Evolutionary conservation across 2,888 invertebrate species (phyloP).

Genomic region (Polyommatus icarus): DNA sequence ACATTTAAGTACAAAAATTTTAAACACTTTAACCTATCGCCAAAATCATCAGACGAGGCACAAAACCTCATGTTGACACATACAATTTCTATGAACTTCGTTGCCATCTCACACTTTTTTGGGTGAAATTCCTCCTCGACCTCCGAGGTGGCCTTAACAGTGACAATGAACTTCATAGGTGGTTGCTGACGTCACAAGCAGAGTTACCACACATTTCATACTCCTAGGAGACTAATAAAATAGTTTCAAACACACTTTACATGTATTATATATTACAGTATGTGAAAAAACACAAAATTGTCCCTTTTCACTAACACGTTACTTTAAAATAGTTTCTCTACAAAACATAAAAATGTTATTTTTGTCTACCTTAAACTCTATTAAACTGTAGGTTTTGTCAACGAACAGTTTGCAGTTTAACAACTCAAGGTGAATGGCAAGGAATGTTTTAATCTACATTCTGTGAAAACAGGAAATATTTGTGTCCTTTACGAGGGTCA

Average conservation of each 20-base stretch:
- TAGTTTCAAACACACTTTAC: not conserved
- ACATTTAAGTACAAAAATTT: too few species aligned
- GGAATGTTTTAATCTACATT: conserved; percentile 9
- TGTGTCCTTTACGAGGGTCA: not conserved
- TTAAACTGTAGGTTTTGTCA: not conserved
- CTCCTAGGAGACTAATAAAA: not conserved
- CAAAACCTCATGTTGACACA: not conserved
- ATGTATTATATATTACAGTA: not conserved
- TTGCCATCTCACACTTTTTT: not conserved
- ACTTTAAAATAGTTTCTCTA: not conserved
- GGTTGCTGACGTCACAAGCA: not conserved
- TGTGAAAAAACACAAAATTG: not conserved
- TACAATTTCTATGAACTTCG: not conserved
- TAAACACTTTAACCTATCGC: too few species aligned
- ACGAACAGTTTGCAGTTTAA: not conserved
- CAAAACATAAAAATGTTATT: not conserved
- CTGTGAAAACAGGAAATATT: conserved; percentile 23
- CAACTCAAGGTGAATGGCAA: conserved; percentile 13
- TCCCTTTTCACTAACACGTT: not conserved
- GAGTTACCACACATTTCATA: not conserved
- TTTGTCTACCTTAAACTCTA: not conserved
- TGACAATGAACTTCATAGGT: not conserved
- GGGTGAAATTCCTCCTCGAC: not conserved
- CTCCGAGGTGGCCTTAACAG: not conserved
- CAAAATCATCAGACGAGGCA: too few species aligned